These are phyloP conservation scores for Loxodonta africana DNA, from an alignment of 2,113 vertebrate genomes.

Conservation along the genomic window DNA sequence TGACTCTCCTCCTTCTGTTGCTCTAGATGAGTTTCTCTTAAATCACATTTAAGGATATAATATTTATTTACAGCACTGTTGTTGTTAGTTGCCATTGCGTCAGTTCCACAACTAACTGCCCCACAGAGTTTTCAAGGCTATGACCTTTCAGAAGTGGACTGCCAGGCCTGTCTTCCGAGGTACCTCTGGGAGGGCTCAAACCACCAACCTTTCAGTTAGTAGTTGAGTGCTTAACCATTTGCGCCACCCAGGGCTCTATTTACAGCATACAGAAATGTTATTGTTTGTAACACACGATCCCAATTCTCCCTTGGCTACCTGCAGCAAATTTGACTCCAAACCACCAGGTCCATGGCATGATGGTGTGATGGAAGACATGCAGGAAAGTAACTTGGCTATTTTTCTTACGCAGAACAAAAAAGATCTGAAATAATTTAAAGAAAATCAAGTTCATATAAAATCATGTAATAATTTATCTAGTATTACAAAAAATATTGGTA, in stretches of 20 bases:
- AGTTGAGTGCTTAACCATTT: background rate
- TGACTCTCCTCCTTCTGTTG: background rate
- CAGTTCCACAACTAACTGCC: background rate
- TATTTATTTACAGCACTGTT: constrained; percentile 32
- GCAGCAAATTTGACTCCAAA: constrained; percentile 97
- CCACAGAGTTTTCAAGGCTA: background rate
- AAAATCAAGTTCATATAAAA: constrained; percentile 78
- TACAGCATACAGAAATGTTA: constrained; percentile 54
- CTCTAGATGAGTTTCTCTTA: background rate
- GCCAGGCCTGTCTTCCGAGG: background rate
- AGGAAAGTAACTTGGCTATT: constrained; percentile 97
- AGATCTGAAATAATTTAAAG: constrained; percentile 92
- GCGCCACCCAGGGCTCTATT: background rate
- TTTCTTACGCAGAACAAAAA: constrained; percentile 99
- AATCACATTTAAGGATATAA: background rate
- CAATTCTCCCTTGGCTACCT: constrained; percentile 90
- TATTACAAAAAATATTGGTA: constrained; percentile 17
- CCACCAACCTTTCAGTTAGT: background rate
- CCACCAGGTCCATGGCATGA: constrained; percentile 99
- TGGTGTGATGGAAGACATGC: constrained; percentile 98
- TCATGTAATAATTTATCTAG: constrained; percentile 49
- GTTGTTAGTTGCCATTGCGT: background rate
- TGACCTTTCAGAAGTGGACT: background rate
- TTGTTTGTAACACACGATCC: constrained; percentile 40
- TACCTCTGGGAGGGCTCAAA: background rate